These are phyloP conservation scores for Hozukius guyotensis DNA, from an alignment of 2,797 vertebrate species.

Conservation along the genomic window DNA sequence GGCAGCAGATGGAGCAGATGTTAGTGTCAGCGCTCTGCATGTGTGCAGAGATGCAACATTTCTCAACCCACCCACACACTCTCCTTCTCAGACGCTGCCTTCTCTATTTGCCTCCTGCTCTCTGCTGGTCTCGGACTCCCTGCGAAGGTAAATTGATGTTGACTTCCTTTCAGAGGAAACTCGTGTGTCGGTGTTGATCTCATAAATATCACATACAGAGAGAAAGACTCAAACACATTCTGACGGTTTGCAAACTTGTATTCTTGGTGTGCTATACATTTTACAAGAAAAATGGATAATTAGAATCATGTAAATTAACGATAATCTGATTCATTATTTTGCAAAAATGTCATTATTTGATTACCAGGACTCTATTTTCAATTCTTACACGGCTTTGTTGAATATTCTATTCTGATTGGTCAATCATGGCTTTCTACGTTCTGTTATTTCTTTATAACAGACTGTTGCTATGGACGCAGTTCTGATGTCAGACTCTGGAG, in stretches of 20 bases:
- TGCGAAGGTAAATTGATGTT: slow-evolving; percentile 24
- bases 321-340: background rate
- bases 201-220: background rate
- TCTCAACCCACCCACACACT: slow-evolving; percentile 64
- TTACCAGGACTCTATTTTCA: background rate
- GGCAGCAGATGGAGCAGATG: slow-evolving; percentile 77
- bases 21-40: slow-evolving; percentile 64
- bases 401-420: no score
- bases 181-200: background rate
- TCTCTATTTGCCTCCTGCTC: slow-evolving; percentile 39
- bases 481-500: no score
- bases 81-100: slow-evolving; percentile 30
- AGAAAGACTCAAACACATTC: background rate
- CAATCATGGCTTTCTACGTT: no score
- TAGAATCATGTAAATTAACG: background rate
- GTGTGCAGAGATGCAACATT: slow-evolving; percentile 60
- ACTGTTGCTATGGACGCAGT: no score
- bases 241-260: background rate
- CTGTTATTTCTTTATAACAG: no score
- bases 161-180: slow-evolving; percentile 22
- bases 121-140: slow-evolving; percentile 10
- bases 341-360: background rate
- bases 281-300: background rate
- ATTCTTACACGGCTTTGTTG: background rate
- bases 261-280: background rate